Evolutionary conservation across 2,888 invertebrate species (phyloP).

Genomic region (Bunonema sp.): DNA sequence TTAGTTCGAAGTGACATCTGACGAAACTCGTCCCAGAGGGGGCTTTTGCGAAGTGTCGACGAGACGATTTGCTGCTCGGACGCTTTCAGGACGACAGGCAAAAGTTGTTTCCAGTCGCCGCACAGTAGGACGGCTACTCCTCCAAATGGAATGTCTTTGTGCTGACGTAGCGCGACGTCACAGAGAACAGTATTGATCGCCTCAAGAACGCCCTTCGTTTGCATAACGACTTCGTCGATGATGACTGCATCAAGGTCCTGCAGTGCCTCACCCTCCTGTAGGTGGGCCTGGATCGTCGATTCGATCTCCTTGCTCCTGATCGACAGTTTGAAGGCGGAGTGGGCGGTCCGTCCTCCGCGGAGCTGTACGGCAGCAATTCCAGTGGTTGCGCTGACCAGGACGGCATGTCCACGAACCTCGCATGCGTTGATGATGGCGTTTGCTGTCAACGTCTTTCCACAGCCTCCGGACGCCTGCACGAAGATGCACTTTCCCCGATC

Average conservation of each 20-base stretch:
- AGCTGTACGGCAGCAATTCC: constrained; percentile 48
- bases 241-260: constrained; percentile 6
- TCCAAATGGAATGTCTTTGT: constrained; percentile 4
- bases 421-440: too few species aligned
- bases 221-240: constrained; percentile 14
- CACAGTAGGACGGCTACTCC: constrained; percentile 6
- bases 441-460: too few species aligned
- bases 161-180: not conserved
- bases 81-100: constrained; percentile 3
- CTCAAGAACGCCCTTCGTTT: constrained; percentile 6
- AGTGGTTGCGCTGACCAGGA: constrained; percentile 46
- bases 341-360: constrained; percentile 45
- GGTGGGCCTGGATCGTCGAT: not conserved
- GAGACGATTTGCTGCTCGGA: not conserved
- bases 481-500: too few species aligned
- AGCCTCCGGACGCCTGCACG: too few species aligned
- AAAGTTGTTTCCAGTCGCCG: constrained; percentile 9
- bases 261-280: not conserved
- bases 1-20: too few species aligned
- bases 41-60: too few species aligned
- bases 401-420: too few species aligned
- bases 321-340: constrained; percentile 33
- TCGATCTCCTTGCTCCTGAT: not conserved
- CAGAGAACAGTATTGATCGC: constrained; percentile 3
- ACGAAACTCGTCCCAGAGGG: too few species aligned